Evolutionary conservation across 37 sponge, comb jelly and placozoan genomes (phyloP), one percentile per base, ranked within the genome.

Genomic region (Aplysina aerophoba): DNA sequence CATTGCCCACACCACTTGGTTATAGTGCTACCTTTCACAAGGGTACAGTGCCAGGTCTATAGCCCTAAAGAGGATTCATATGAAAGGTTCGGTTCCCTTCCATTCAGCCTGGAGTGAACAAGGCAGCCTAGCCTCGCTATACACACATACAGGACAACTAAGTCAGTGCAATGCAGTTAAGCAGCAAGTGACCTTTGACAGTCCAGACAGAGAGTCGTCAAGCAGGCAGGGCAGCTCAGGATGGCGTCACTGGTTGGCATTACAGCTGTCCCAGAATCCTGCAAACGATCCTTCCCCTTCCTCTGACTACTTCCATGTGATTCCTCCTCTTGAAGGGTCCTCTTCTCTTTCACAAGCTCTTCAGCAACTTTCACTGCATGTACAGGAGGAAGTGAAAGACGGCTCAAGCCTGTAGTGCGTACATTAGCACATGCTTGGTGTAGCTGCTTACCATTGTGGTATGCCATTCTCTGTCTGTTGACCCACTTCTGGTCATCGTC

Each of bases 401-500:
- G n/a, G n/a, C n/a, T n/a, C n/a, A n/a, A n/a, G n/a, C n/a, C n/a
- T n/a, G n/a, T n/a, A n/a, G n/a, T n/a, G n/a, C n/a, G n/a, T n/a
- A n/a, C n/a, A n/a, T n/a, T n/a, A n/a, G n/a, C n/a, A n/a, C n/a
- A n/a, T n/a, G n/a, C n/a, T 8, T 44, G 50, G 35, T 37, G 24
- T 1, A 34, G 35, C 62, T 17, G 28, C 81, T n/a, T 25, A 93
- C 94, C 94, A 85, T 93, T 93, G 69, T 88, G 91, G 53, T 95
- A 95, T 25, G 95, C 86, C 95, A 95, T 89, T 50, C 95, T 58
- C 73, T 92, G 90, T 38, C 88, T 81, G 31, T 84, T 87, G 25
- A 97, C 89, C 97, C 97, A 97, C 54, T 61, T 72, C 82, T 95
- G 93, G 60, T 97, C 90, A 24, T 95, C 91, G 2, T 97, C 93